phyloP scores from a whole-genome alignment of 2,888 invertebrate genomes.

The Pimpla rufipes region DNA sequence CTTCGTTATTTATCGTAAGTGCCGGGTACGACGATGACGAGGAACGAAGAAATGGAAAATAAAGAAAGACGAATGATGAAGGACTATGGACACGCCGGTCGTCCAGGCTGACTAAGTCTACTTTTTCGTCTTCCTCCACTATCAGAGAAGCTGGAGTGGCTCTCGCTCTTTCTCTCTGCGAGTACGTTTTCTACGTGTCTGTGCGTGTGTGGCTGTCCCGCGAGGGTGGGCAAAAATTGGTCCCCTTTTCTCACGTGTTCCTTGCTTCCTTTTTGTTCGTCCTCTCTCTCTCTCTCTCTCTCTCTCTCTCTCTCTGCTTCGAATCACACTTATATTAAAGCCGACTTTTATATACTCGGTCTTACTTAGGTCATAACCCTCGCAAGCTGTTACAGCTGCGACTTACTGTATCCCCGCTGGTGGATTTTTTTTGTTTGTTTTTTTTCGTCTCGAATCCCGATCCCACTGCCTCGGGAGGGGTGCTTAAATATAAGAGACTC shows the following conservation, averaged over 20 bases:
- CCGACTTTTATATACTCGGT: slow-evolving; percentile 59
- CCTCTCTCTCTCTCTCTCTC: slow-evolving; percentile 15
- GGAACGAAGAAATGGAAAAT: slow-evolving; percentile 9
- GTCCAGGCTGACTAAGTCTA: slow-evolving; percentile 25
- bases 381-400: slow-evolving; percentile 19
- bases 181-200: neutral
- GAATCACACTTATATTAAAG: slow-evolving; percentile 55
- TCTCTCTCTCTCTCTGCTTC: slow-evolving; percentile 44
- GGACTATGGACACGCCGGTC: neutral
- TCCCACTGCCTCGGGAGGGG: slow-evolving; percentile 17
- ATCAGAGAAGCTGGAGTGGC: neutral
- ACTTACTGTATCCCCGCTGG: slow-evolving; percentile 23
- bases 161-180: slow-evolving; percentile 9
- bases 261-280: slow-evolving; percentile 37
- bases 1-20: slow-evolving; percentile 43
- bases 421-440: neutral
- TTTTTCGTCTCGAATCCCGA: slow-evolving; percentile 28
- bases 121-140: slow-evolving; percentile 18
- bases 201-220: slow-evolving; percentile 42
- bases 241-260: slow-evolving; percentile 73
- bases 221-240: slow-evolving; percentile 79
- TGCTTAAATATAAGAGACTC: slow-evolving; percentile 39
- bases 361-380: slow-evolving; percentile 45
- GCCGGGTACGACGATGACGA: slow-evolving; percentile 13
- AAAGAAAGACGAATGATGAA: slow-evolving; percentile 20